Evolutionary conservation across 2,797 vertebrate genomes (phyloP).

Genomic region (Coracias cyanogaster): DNA sequence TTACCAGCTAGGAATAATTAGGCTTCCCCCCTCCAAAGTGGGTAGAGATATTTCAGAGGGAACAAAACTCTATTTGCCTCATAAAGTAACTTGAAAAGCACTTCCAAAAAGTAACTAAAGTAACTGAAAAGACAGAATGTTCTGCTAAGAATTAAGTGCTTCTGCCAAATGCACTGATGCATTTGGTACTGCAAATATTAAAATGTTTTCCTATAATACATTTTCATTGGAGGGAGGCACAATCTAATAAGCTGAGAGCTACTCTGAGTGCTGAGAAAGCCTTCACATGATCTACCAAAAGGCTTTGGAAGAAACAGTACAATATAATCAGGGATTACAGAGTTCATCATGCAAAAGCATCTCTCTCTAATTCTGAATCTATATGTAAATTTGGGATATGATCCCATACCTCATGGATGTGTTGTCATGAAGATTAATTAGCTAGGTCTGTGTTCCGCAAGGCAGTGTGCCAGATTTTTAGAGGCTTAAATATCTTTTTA

Average conservation of each 20-base stretch:
- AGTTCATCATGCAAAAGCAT: neutral
- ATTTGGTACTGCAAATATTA: neutral
- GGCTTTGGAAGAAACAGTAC: neutral
- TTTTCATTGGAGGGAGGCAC: neutral
- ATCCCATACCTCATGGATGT: neutral
- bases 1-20: neutral
- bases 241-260: neutral
- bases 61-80: neutral
- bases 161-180: neutral
- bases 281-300: neutral
- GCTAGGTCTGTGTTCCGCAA: neutral
- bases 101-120: neutral
- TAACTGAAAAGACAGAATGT: neutral
- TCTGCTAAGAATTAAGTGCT: neutral
- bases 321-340: neutral
- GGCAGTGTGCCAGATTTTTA: neutral
- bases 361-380: constrained; percentile 22
- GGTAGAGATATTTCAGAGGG: neutral
- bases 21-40: neutral
- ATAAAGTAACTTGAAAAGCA: neutral
- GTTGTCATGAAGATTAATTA: constrained; percentile 36
- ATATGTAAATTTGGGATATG: constrained; percentile 6
- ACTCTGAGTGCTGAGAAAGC: neutral
- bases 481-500: neutral
- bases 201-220: neutral